Conservation (phyloP, 2,888 invertebrate genomes). For the Tiliacea citrago region DNA sequence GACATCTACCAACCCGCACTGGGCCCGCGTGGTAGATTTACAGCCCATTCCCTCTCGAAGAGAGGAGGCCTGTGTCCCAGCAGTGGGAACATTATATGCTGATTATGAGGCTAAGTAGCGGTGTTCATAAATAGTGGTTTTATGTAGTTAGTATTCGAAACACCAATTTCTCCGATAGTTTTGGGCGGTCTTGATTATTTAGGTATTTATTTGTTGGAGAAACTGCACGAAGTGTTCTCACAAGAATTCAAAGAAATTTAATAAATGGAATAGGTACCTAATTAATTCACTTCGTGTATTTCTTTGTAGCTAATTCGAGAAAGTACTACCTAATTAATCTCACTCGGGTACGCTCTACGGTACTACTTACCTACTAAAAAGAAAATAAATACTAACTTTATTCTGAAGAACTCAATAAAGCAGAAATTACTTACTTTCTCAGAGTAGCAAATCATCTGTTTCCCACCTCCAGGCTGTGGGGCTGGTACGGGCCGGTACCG, state of each 20-base stretch:
- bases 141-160: not conserved
- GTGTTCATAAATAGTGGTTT: not conserved
- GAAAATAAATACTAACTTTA: not conserved
- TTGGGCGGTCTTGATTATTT: not conserved
- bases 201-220: not conserved
- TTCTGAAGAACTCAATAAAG: not conserved
- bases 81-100: too few species aligned
- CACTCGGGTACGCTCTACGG: not conserved
- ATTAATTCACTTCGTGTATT: not conserved
- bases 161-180: not conserved
- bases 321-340: not conserved
- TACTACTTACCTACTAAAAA: not conserved
- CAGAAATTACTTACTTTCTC: constrained; percentile 82
- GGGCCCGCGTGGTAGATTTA: too few species aligned
- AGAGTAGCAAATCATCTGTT: constrained; percentile 89
- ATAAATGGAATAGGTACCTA: not conserved
- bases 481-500: constrained; percentile 85
- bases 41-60: too few species aligned
- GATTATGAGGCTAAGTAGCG: too few species aligned
- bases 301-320: not conserved
- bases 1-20: too few species aligned
- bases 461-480: constrained; percentile 86
- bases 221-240: not conserved
- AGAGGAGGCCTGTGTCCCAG: too few species aligned
- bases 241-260: not conserved